Evolutionary conservation across 2,888 invertebrate species (phyloP).

Genomic region (Mayetiola destructor): DNA sequence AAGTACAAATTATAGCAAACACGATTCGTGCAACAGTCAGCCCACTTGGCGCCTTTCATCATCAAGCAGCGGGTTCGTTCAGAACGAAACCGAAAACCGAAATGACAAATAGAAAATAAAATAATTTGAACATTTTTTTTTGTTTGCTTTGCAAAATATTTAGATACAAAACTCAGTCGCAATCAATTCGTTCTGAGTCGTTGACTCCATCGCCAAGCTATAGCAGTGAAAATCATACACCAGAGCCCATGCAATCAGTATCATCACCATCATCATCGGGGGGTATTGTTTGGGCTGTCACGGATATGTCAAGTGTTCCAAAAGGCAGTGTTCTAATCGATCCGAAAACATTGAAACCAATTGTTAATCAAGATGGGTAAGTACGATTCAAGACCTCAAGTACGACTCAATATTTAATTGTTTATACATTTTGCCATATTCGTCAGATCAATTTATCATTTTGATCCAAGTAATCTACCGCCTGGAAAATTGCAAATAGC

Average conservation of each 20-base stretch:
- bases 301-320: constrained; percentile 71
- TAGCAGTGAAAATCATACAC: constrained; percentile 34
- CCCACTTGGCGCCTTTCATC: constrained; percentile 35
- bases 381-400: constrained; percentile 19
- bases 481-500: constrained; percentile 21
- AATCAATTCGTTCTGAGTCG: constrained; percentile 48
- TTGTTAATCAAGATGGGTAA: constrained; percentile 38
- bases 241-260: constrained; percentile 29
- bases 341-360: constrained; percentile 43
- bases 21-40: constrained; percentile 36
- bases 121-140: not conserved
- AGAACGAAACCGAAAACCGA: no score
- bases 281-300: constrained; percentile 74
- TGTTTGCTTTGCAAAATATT: constrained; percentile 14
- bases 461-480: constrained; percentile 35
- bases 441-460: constrained; percentile 35
- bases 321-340: constrained; percentile 79
- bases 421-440: not conserved
- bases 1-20: constrained; percentile 51
- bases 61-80: constrained; percentile 36
- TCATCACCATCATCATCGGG: constrained; percentile 20
- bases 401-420: not conserved
- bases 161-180: constrained; percentile 35
- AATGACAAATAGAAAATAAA: not conserved
- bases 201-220: constrained; percentile 59